A percentile compares a stretch with the other conserved stretches of the same genome.
These are phyloP conservation scores for Manis crassicaudata DNA, from an alignment of 2,797 vertebrate species.

Conservation along the genomic window DNA sequence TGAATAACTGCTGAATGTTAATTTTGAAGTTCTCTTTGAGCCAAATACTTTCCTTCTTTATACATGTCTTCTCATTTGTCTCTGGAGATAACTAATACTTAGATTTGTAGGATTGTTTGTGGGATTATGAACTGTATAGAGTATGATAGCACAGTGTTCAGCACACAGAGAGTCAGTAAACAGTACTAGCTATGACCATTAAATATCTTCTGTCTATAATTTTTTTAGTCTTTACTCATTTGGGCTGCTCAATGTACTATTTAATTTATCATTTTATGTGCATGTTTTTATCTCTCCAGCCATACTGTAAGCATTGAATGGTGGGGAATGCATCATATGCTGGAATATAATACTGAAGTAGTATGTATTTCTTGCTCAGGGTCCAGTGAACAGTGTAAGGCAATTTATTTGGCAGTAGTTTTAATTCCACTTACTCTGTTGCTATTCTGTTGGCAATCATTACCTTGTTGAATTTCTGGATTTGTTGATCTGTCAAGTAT, in stretches of 20 bases:
- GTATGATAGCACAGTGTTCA: not conserved
- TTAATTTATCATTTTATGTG: not conserved
- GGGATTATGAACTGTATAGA: not conserved
- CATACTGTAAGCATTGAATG: not conserved
- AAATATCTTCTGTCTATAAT: not conserved
- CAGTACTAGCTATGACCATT: not conserved
- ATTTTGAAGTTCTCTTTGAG: not conserved
- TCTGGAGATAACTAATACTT: not conserved
- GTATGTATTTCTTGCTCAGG: not conserved
- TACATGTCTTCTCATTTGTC: not conserved
- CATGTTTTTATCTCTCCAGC: not conserved
- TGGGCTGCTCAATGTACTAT: not conserved
- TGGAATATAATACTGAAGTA: not conserved
- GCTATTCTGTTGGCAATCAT: not conserved
- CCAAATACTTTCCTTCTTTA: slow-evolving; percentile 41
- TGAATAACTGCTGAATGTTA: slow-evolving; percentile 3
- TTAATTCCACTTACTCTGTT: not conserved
- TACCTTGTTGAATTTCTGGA: not conserved
- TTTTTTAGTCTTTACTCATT: not conserved
- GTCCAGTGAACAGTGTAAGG: not conserved
- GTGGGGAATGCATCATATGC: not conserved
- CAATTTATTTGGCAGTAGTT: not conserved
- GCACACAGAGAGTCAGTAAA: not conserved
- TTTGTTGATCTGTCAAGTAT: not conserved
- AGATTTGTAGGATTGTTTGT: not conserved